These are phyloP conservation scores for Dynastes tityus DNA, from an alignment of 2,888 invertebrate species.

Conservation along the genomic window DNA sequence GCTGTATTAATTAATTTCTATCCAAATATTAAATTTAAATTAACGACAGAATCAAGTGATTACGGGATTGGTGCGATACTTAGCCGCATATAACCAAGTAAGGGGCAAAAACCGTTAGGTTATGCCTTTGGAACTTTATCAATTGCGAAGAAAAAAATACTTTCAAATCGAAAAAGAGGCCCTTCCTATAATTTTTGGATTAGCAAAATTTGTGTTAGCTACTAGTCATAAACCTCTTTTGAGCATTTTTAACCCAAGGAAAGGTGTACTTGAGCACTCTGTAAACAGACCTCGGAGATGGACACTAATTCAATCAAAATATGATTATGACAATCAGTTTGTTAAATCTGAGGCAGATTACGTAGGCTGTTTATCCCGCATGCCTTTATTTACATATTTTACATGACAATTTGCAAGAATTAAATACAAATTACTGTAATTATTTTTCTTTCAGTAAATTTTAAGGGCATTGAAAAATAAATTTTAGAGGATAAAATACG, in stretches of 20 bases:
- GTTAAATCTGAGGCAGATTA: slow-evolving; percentile 34
- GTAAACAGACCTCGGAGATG: no score
- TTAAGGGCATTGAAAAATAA: neutral
- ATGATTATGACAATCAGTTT: neutral
- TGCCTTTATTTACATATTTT: neutral
- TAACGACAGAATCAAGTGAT: slow-evolving; percentile 14
- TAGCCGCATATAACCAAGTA: neutral
- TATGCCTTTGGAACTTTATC: slow-evolving; percentile 45
- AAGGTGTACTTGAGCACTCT: slow-evolving; percentile 15
- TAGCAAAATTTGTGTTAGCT: slow-evolving; percentile 46
- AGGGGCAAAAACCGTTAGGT: slow-evolving; percentile 34
- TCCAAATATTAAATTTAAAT: slow-evolving; percentile 16
- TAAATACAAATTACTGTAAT: neutral
- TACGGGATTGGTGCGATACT: slow-evolving; percentile 28
- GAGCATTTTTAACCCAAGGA: slow-evolving; percentile 35
- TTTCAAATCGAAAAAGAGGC: slow-evolving; percentile 51
- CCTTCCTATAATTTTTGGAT: slow-evolving; percentile 46
- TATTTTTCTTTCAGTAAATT: slow-evolving; percentile 26
- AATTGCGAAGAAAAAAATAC: slow-evolving; percentile 38
- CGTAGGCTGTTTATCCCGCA: slow-evolving; percentile 30
- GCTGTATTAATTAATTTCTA: slow-evolving; percentile 39
- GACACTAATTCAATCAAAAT: no score
- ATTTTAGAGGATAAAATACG: neutral
- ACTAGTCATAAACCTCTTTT: slow-evolving; percentile 31
- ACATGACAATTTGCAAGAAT: neutral